A percentile compares a stretch with the other conserved stretches of the same genome.
phyloP scores from a whole-genome alignment of 2,888 invertebrate species.

The Drosophila sordidapex region DNA sequence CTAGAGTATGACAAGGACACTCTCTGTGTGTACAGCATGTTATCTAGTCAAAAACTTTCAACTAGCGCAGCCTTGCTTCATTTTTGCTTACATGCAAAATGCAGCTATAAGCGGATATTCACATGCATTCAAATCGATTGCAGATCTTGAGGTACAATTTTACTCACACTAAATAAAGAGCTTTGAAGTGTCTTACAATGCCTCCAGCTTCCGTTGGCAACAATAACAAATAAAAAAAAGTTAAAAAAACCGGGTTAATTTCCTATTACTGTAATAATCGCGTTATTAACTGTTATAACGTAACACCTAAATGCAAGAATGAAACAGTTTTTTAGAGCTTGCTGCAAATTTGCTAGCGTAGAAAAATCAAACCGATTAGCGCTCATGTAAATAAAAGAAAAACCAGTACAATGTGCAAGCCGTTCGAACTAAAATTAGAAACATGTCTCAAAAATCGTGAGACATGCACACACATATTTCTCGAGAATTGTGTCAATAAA shows the following conservation, averaged over 20 bases:
- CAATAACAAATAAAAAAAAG: constrained; percentile 22
- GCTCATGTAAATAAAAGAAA: constrained; percentile 43
- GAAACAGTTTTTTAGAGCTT: constrained; percentile 24
- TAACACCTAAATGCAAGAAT: constrained; percentile 50
- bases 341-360: constrained; percentile 31
- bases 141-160: constrained; percentile 37
- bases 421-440: constrained; percentile 57
- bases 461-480: constrained; percentile 30
- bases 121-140: constrained; percentile 61
- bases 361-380: constrained; percentile 65
- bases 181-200: constrained; percentile 57
- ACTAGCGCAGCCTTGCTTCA: not conserved
- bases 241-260: constrained; percentile 71
- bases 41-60: not conserved
- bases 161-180: constrained; percentile 52
- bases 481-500: constrained; percentile 41
- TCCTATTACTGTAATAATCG: constrained; percentile 73
- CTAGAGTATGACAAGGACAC: not conserved
- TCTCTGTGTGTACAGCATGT: not conserved
- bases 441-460: constrained; percentile 73
- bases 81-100: constrained; percentile 5
- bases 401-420: constrained; percentile 60
- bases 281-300: constrained; percentile 66
- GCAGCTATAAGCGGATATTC: constrained; percentile 47
- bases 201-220: constrained; percentile 53